Evolutionary conservation across 2,888 invertebrate species (phyloP).

Genomic region (Nephrotoma appendiculata): DNA sequence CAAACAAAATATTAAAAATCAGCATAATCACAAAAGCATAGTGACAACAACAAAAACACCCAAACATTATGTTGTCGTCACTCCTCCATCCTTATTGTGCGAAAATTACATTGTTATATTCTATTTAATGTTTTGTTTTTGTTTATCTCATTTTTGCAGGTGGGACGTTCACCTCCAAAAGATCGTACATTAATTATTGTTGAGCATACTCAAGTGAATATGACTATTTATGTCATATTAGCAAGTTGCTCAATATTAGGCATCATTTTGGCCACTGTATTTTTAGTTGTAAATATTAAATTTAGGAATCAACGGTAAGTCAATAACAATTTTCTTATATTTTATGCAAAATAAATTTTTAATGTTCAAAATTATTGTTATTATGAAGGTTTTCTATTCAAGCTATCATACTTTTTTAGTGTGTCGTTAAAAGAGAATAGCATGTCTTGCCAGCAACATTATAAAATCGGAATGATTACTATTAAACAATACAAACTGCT

Average conservation of each 20-base stretch:
- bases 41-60: background rate
- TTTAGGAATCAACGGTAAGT: slow-evolving; percentile 83
- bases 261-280: slow-evolving; percentile 78
- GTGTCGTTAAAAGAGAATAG: background rate
- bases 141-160: slow-evolving; percentile 23
- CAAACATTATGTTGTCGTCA: background rate
- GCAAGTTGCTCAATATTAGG: slow-evolving; percentile 80
- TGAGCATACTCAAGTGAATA: slow-evolving; percentile 83
- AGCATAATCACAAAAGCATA: background rate
- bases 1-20: background rate
- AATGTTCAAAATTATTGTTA: background rate
- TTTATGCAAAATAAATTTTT: background rate
- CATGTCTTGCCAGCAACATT: too few species aligned
- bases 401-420: background rate
- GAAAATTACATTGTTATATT: background rate
- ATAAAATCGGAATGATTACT: too few species aligned
- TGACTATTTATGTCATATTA: slow-evolving; percentile 81
- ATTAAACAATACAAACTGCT: too few species aligned
- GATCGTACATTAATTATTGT: slow-evolving; percentile 80
- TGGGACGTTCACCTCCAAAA: slow-evolving; percentile 61
- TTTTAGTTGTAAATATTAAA: slow-evolving; percentile 88
- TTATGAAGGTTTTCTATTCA: background rate
- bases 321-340: background rate
- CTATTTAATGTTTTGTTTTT: background rate
- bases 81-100: background rate